Conservation (phyloP, 2,888 invertebrate species). For the Cynaeus angustus region DNA sequence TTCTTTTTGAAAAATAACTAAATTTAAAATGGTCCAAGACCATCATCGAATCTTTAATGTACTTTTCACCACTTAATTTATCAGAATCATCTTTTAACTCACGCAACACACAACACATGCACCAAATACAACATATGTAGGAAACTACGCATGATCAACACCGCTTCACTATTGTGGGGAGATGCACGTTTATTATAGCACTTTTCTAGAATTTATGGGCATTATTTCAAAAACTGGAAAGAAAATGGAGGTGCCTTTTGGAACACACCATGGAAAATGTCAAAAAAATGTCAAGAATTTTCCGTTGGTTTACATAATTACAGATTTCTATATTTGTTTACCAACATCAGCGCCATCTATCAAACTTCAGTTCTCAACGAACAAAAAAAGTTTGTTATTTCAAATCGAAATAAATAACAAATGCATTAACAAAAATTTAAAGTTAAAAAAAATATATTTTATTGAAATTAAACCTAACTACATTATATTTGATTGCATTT, state of each 20-base stretch:
- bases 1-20: constrained; percentile 69
- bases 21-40: constrained; percentile 71
- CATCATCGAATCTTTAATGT: constrained; percentile 71
- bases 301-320: background rate
- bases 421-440: background rate
- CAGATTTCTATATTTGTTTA: background rate
- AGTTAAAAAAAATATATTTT: background rate
- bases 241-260: background rate
- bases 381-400: constrained; percentile 12
- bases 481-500: background rate
- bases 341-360: constrained; percentile 7
- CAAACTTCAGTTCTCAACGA: background rate
- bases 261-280: constrained; percentile 5
- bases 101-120: constrained; percentile 64
- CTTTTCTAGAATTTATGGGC: background rate
- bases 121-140: constrained; percentile 57
- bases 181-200: background rate
- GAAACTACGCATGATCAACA: constrained; percentile 48
- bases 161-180: constrained; percentile 15
- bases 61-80: constrained; percentile 67
- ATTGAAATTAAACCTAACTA: constrained; percentile 5
- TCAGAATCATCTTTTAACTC: constrained; percentile 61
- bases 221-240: background rate
- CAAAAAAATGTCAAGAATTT: constrained; percentile 21
- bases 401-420: too few relatives aligned